Conservation (phyloP, 92 coral and sea anemone genomes). For the Epizoanthus fatuus region DNA sequence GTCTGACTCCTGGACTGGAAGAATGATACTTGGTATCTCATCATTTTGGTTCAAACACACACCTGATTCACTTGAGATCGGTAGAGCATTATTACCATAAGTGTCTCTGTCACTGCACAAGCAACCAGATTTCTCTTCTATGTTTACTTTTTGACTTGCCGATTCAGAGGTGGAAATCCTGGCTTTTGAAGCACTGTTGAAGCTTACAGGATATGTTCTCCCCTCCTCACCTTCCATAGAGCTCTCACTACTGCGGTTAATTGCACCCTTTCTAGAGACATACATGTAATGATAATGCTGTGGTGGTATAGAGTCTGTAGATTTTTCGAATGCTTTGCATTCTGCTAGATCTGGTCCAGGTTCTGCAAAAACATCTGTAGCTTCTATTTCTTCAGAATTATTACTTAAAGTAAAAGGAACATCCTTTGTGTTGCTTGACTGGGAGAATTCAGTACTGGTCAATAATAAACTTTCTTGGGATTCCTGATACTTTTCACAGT, state of each 20-base stretch:
- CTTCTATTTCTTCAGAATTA: background rate
- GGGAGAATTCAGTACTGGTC: background rate
- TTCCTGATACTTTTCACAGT: background rate
- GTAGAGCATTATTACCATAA: too few relatives aligned
- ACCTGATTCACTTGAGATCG: background rate
- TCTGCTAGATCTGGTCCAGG: background rate
- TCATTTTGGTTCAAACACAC: background rate
- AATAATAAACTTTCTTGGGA: background rate
- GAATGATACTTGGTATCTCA: background rate
- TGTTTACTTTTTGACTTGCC: background rate
- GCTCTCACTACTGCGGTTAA: constrained; percentile 31
- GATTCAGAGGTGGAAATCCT: background rate
- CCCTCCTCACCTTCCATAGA: constrained; percentile 37
- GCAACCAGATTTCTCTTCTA: background rate
- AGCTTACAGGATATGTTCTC: background rate
- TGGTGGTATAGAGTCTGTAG: background rate
- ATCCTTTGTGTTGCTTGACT: background rate
- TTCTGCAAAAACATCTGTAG: background rate
- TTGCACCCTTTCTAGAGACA: constrained; percentile 36
- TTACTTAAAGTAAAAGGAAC: background rate
- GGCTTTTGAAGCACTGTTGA: background rate
- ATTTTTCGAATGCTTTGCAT: background rate
- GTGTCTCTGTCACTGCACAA: background rate
- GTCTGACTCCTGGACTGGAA: background rate
- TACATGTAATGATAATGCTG: background rate